phyloP scores from a whole-genome alignment of 2,113 vertebrate species.

The Oreochromis niloticus region DNA sequence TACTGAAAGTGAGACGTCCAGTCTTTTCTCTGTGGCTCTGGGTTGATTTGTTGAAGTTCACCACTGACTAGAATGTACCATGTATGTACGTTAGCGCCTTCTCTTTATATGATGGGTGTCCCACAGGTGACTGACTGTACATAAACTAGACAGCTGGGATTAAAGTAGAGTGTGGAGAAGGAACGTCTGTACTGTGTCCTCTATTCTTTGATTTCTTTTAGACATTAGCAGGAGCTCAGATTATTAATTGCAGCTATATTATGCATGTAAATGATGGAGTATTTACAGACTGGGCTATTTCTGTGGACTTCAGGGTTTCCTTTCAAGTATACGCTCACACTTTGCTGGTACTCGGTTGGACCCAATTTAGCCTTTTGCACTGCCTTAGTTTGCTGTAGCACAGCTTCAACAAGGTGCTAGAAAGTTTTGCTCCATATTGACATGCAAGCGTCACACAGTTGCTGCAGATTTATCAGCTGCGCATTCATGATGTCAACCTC shows the following conservation, averaged over 20 bases:
- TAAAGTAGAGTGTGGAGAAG: slow-evolving; percentile 51
- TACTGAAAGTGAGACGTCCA: background rate
- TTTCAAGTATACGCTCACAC: background rate
- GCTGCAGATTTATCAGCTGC: background rate
- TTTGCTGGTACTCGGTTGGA: background rate
- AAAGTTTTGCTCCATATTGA: background rate
- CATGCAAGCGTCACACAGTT: background rate
- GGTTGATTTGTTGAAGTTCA: slow-evolving; percentile 37
- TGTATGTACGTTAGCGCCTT: slow-evolving; percentile 24
- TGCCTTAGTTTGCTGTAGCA: background rate
- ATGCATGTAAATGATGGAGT: background rate
- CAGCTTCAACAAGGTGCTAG: background rate
- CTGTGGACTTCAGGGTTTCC: background rate
- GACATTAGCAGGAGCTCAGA: background rate
- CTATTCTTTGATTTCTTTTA: background rate
- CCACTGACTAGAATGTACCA: slow-evolving; percentile 3
- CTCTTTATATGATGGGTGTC: slow-evolving; percentile 21
- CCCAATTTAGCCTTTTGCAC: background rate
- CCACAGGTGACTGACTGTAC: slow-evolving; percentile 49
- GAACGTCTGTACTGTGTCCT: slow-evolving; percentile 12
- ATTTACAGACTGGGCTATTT: background rate
- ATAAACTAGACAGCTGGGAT: slow-evolving; percentile 50
- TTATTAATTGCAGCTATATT: background rate
- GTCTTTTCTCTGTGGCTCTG: slow-evolving; percentile 17
- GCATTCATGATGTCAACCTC: background rate